phyloP scores from a whole-genome alignment of 2,113 vertebrate species.

The Lates calcarifer region DNA sequence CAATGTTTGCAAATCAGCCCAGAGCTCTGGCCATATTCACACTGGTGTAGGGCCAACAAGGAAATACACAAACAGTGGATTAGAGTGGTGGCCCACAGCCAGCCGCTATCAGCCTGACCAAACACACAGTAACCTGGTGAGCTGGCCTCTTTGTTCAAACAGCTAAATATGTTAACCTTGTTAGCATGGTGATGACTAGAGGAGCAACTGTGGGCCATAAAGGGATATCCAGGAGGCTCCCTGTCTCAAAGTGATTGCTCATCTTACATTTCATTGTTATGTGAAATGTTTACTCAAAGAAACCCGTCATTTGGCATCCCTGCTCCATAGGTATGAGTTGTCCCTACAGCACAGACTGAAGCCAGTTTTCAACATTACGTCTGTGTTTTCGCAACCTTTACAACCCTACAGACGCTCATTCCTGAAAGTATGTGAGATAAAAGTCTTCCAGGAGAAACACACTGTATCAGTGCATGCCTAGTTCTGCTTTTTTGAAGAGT shows the following conservation, averaged over 20 bases:
- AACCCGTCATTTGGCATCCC: background rate
- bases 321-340: background rate
- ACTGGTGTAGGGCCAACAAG: slow-evolving; percentile 70
- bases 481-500: background rate
- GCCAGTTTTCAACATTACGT: background rate
- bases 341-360: background rate
- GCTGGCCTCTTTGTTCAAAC: slow-evolving; percentile 63
- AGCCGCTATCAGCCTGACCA: slow-evolving; percentile 74
- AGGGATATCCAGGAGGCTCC: background rate
- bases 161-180: slow-evolving; percentile 46
- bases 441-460: background rate
- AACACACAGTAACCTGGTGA: slow-evolving; percentile 68
- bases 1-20: slow-evolving; percentile 68
- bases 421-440: background rate
- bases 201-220: background rate
- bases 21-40: slow-evolving; percentile 61
- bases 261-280: background rate
- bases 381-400: slow-evolving; percentile 5
- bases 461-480: too few relatives aligned
- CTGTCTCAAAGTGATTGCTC: background rate
- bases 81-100: slow-evolving; percentile 66
- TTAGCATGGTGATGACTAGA: slow-evolving; percentile 2
- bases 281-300: background rate
- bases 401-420: background rate
- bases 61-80: slow-evolving; percentile 77